These are phyloP conservation scores for Bombus pyrosoma DNA, from an alignment of 1,140 invertebrate genomes.

Conservation along the genomic window DNA sequence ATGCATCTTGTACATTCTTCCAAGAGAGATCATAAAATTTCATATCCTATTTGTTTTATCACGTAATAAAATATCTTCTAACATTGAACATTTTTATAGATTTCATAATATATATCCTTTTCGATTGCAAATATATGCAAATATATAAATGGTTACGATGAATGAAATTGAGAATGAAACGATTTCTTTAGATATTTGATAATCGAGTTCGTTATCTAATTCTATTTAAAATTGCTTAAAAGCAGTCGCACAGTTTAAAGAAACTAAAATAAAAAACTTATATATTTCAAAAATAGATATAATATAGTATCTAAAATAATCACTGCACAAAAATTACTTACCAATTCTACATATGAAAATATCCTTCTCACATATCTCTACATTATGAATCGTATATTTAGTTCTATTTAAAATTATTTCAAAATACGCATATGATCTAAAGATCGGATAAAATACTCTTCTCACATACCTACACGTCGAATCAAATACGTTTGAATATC, in stretches of 20 bases:
- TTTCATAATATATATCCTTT: background rate
- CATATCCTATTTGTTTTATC: background rate
- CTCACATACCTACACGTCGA: too few species aligned
- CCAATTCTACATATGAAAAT: background rate
- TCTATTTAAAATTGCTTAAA: background rate
- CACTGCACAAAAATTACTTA: background rate
- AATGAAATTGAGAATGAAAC: background rate
- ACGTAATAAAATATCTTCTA: background rate
- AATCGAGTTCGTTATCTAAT: background rate
- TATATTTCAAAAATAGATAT: background rate
- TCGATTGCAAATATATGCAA: too few species aligned
- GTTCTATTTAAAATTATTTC: background rate
- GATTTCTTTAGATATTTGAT: background rate
- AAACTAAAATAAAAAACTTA: background rate
- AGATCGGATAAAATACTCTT: too few species aligned
- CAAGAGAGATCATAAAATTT: background rate
- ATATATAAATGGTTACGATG: background rate
- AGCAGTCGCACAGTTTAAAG: background rate
- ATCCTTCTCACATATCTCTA: too few species aligned
- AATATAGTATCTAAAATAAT: background rate
- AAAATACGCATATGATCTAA: background rate
- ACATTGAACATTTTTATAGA: background rate
- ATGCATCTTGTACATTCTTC: background rate
- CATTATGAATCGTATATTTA: background rate
- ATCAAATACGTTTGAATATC: background rate